phyloP scores from a whole-genome alignment of 1,140 invertebrate genomes.

The Aphis craccivora region DNA sequence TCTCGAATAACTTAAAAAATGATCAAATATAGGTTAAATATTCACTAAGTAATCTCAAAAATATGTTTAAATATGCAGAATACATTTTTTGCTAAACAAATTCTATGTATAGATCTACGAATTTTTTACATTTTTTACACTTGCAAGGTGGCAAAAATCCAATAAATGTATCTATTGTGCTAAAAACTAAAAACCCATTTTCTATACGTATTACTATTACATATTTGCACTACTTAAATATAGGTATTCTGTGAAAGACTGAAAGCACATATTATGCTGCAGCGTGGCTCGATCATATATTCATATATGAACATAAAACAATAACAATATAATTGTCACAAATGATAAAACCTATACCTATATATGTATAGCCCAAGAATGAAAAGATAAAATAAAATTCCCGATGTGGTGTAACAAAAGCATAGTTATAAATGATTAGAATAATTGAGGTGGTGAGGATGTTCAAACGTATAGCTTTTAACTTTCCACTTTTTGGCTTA shows the following conservation, averaged over 20 bases:
- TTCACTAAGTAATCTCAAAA: background rate
- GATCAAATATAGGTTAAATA: background rate
- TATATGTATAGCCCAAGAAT: background rate
- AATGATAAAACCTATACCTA: background rate
- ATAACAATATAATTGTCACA: background rate
- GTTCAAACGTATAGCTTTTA: no score
- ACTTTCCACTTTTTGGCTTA: no score
- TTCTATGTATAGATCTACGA: background rate
- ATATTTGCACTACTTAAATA: background rate
- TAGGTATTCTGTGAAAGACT: background rate
- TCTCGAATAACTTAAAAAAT: background rate
- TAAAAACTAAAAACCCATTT: background rate
- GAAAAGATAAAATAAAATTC: conserved; percentile 2
- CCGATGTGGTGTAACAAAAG: background rate
- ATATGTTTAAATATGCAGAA: background rate
- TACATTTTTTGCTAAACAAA: background rate
- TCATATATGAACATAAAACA: background rate
- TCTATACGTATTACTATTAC: background rate
- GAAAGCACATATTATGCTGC: background rate
- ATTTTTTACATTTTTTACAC: background rate
- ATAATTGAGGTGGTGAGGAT: background rate
- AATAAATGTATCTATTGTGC: background rate
- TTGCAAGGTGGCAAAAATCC: background rate
- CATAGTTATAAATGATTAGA: background rate
- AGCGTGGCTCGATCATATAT: background rate